Evolutionary conservation across 1,140 invertebrate species (phyloP).

Genomic region (Marisa cornuarietis): DNA sequence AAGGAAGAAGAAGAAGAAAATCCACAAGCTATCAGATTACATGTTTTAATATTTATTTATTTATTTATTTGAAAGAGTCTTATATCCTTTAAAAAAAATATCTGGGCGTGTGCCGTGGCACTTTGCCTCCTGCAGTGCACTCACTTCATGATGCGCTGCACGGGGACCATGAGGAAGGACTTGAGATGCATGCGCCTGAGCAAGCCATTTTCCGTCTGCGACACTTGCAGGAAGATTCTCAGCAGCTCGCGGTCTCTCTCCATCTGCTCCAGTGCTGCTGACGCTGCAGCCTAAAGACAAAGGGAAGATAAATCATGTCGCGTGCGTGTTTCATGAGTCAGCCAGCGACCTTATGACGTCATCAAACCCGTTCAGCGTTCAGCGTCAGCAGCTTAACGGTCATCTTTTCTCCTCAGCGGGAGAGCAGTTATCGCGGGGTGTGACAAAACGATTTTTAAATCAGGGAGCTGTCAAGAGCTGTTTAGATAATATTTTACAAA

Average conservation of each 20-base stretch:
- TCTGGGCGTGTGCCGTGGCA: neutral
- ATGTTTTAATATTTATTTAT: neutral
- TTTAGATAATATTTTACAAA: too few species aligned
- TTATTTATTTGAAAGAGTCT: neutral
- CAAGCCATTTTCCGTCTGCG: slow-evolving; percentile 95
- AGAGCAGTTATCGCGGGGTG: too few species aligned
- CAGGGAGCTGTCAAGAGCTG: too few species aligned
- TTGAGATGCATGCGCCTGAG: slow-evolving; percentile 94
- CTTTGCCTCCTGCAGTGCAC: slow-evolving; percentile 29
- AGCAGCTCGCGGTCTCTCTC: slow-evolving; percentile 96
- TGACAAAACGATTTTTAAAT: too few species aligned
- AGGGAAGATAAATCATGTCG: neutral
- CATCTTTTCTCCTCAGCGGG: too few species aligned
- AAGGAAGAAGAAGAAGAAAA: too few species aligned
- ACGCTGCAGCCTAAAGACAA: slow-evolving; percentile 82
- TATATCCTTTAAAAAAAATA: too few species aligned
- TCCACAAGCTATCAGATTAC: too few species aligned
- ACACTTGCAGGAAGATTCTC: slow-evolving; percentile 92
- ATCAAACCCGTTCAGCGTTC: too few species aligned
- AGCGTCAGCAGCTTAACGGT: too few species aligned
- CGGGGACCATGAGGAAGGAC: slow-evolving; percentile 89
- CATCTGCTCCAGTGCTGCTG: slow-evolving; percentile 85
- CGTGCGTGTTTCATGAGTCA: too few species aligned
- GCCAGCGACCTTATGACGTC: too few species aligned
- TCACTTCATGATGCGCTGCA: slow-evolving; percentile 71